Conservation (phyloP, 2,113 vertebrate genomes). For the Pluvialis apricaria region DNA sequence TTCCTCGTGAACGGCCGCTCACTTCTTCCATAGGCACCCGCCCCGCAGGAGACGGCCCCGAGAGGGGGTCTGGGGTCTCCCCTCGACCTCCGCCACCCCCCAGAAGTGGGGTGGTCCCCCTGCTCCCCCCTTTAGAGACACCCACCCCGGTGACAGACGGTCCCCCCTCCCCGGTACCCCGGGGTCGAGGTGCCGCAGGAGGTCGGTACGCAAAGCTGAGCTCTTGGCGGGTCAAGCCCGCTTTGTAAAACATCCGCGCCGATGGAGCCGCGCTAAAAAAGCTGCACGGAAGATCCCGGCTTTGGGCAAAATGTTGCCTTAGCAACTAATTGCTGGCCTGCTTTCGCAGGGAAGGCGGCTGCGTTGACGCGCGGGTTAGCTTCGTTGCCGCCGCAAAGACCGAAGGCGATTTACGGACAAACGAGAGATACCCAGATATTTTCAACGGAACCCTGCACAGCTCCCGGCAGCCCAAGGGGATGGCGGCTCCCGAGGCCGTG, state of each 20-base stretch:
- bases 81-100: neutral
- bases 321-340: neutral
- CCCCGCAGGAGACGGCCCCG: neutral
- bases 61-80: neutral
- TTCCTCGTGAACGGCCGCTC: neutral
- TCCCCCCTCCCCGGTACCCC: too few relatives aligned
- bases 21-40: fast-evolving
- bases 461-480: neutral
- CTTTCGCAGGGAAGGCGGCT: neutral
- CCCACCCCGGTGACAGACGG: fast-evolving
- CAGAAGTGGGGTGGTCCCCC: neutral
- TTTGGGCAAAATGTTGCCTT: neutral
- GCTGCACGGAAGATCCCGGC: neutral
- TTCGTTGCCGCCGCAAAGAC: neutral
- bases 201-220: neutral
- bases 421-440: fast-evolving
- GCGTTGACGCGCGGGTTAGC: neutral
- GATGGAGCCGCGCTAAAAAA: neutral
- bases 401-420: fast-evolving
- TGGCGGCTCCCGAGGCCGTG: neutral
- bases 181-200: neutral
- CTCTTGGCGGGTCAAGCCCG: neutral
- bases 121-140: too few relatives aligned
- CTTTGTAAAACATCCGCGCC: neutral
- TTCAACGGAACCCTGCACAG: fast-evolving